phyloP scores from a whole-genome alignment of 2,113 vertebrate genomes.

The Sphyrna mokarran region DNA sequence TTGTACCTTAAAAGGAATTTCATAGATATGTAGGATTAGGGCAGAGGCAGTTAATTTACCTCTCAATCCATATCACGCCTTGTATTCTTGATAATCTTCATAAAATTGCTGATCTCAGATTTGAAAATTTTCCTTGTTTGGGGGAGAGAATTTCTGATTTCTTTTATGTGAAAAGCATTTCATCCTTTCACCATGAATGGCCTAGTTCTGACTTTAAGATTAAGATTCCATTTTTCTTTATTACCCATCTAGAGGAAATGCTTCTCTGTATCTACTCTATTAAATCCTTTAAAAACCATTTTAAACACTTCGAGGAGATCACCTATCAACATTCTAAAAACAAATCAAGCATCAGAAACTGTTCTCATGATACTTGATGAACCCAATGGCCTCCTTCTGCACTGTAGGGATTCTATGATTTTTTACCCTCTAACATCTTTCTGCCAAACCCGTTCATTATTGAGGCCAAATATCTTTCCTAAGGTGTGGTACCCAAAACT shows the following conservation, averaged over 20 bases:
- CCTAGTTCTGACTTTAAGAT: too few relatives aligned
- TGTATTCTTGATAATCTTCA: neutral
- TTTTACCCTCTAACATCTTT: neutral
- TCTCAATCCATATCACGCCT: neutral
- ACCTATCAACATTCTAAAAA: neutral
- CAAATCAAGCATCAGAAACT: neutral
- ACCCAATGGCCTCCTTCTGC: too few relatives aligned
- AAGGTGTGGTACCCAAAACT: neutral
- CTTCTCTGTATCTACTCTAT: neutral
- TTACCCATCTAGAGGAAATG: neutral
- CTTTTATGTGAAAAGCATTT: neutral
- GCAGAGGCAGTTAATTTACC: neutral
- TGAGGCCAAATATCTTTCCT: neutral
- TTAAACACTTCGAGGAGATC: neutral
- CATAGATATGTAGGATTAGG: neutral
- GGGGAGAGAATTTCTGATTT: neutral
- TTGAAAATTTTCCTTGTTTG: neutral
- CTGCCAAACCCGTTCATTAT: neutral
- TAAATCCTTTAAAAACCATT: neutral
- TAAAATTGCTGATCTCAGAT: neutral
- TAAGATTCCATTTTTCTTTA: too few relatives aligned
- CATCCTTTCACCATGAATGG: too few relatives aligned
- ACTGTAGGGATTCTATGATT: too few relatives aligned
- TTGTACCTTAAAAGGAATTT: too few relatives aligned
- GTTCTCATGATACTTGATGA: neutral